These are phyloP conservation scores for Carpatolechia fugitivella DNA, from an alignment of 2,888 invertebrate genomes.

Conservation along the genomic window DNA sequence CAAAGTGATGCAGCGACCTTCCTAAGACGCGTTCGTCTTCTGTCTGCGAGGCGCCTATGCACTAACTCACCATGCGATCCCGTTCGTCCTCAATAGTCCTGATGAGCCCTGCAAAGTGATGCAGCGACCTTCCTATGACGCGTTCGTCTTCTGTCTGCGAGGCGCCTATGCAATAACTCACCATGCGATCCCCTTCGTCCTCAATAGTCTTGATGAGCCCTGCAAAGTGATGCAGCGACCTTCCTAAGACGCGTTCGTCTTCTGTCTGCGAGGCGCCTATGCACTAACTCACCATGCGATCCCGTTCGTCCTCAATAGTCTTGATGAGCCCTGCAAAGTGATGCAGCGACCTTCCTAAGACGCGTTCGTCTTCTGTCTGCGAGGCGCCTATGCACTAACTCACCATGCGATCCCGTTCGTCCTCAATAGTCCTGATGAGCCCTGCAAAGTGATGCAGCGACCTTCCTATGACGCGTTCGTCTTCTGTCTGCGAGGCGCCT, in stretches of 20 bases:
- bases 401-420: too few species aligned
- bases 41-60: constrained; percentile 91
- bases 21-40: constrained; percentile 95
- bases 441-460: constrained; percentile 84
- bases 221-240: constrained; percentile 84
- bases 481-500: constrained; percentile 93
- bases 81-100: too few species aligned
- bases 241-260: constrained; percentile 92
- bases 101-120: too few species aligned
- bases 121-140: constrained; percentile 90
- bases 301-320: too few species aligned
- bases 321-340: too few species aligned
- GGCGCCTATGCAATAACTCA: constrained; percentile 84
- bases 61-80: too few species aligned
- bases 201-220: too few species aligned
- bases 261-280: constrained; percentile 94
- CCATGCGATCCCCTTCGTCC: too few species aligned
- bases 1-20: constrained; percentile 84
- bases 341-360: constrained; percentile 90
- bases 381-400: constrained; percentile 84
- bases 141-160: constrained; percentile 95
- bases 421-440: too few species aligned
- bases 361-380: constrained; percentile 94
- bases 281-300: constrained; percentile 12
- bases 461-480: constrained; percentile 91